Evolutionary conservation across 2,797 vertebrate genomes (phyloP).

Genomic region (Pangasius macronema): DNA sequence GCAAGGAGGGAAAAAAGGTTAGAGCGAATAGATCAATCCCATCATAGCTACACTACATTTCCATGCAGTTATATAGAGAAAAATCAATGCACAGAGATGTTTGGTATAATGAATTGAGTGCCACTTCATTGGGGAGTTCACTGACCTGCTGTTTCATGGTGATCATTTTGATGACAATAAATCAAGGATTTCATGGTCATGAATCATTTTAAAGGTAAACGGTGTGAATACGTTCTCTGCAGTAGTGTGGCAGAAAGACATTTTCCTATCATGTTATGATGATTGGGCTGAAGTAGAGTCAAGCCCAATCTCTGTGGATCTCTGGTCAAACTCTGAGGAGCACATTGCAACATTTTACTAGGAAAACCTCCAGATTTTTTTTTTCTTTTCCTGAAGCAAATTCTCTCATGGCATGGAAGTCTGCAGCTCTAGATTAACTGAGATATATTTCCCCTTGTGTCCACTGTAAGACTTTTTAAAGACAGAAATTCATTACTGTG

Average conservation of each 20-base stretch:
- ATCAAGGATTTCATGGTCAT: constrained; percentile 3
- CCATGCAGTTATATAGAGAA: not conserved
- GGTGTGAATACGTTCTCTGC: not conserved
- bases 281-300: not conserved
- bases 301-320: not conserved
- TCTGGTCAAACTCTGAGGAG: not conserved
- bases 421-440: not conserved
- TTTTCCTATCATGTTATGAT: constrained; percentile 6
- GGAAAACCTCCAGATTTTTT: constrained; percentile 16
- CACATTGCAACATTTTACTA: not conserved
- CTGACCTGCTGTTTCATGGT: not conserved
- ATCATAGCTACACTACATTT: not conserved
- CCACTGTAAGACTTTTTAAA: constrained; percentile 13
- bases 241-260: constrained; percentile 3
- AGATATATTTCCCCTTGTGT: constrained; percentile 27
- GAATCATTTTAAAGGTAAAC: not conserved
- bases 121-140: not conserved
- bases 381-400: not conserved
- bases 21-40: constrained; percentile 9
- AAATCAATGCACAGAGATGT: constrained; percentile 31
- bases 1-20: constrained; percentile 25
- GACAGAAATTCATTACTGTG: constrained; percentile 18
- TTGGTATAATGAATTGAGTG: constrained; percentile 1
- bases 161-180: constrained; percentile 21
- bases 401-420: constrained; percentile 1